Base-by-base conservation (phyloP, 2,888 invertebrate genomes). In the Meandrusa payeni region DNA sequence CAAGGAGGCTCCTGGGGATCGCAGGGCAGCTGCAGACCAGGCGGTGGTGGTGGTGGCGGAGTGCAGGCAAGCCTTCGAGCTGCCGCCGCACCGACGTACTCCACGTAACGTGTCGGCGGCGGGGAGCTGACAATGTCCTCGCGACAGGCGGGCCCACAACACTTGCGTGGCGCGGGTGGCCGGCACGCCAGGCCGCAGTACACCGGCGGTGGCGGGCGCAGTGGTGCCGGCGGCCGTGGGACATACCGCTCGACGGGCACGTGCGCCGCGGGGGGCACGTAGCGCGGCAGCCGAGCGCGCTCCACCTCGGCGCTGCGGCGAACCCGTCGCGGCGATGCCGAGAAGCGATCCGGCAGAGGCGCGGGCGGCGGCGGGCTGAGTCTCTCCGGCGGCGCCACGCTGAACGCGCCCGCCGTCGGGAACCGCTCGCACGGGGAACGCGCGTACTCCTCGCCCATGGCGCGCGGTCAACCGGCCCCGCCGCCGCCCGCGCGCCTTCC, bases 211-310 rank as follows among this genome's bases (percentile, higher is more conserved):
- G 80, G 80, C 33, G 80, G 76, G 28, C 83, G 78, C 56, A 77
- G 64, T 54, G 82, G 83, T 38, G 83, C 82, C 23, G 88, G 89
- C 48, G 89, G 90, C 59, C 91, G 88, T 41, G 93, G 92, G 54
- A 93, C 91, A 70, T 93, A 93, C 57, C 93, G 90, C 78, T 93
- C 93, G 53, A 92, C 91, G 7, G 93, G 92, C 61, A 92, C 91
- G 73, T 93, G 93, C 7, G 92, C 92, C 48, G 92, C 91, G 3
- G 92, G 91, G 10, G 92, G 91, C 52, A 92, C 89, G 59, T 92
- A 92, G 55, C 92, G 86, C 73, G 74, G 91, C 50, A 85, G 72
- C 57, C 85, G 76, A 57, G 91, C 90, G 65, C 93, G 93, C 51
- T 91, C 92, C 51, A 91, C 90, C 41, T 92, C 91, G 48, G 92